phyloP scores from a whole-genome alignment of 2,888 invertebrate species.

The Baronia brevicornis region DNA sequence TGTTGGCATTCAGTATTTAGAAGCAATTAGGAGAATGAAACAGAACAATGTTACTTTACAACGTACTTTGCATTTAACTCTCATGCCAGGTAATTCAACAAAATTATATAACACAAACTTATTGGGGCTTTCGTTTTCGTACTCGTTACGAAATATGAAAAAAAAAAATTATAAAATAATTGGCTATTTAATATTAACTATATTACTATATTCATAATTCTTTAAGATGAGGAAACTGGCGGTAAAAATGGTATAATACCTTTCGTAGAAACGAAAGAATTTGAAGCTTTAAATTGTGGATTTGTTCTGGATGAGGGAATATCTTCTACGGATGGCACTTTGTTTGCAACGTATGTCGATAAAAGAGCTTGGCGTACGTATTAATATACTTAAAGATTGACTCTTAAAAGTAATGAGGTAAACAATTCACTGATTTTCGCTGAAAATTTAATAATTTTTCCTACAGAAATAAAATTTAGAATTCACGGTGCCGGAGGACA shows the following conservation, averaged over 20 bases:
- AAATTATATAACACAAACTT: no score
- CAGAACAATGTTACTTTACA: conserved; percentile 34
- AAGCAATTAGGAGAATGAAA: conserved; percentile 42
- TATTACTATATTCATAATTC: background rate
- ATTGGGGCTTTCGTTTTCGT: no score
- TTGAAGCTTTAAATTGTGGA: conserved; percentile 84
- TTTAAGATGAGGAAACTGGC: conserved; percentile 88
- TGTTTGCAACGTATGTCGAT: conserved; percentile 79
- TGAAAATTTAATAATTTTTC: background rate
- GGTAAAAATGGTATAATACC: conserved; percentile 83
- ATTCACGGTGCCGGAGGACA: conserved; percentile 88
- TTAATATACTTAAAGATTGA: no score
- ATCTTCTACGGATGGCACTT: conserved; percentile 73
- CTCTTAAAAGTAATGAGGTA: no score
- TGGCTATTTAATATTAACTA: no score
- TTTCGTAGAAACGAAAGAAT: conserved; percentile 81
- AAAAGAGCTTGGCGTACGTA: conserved; percentile 87
- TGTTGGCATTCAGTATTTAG: conserved; percentile 51
- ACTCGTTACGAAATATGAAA: no score
- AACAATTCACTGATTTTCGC: no score
- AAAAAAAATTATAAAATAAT: no score
- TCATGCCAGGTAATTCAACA: conserved; percentile 45
- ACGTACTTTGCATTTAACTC: conserved; percentile 47
- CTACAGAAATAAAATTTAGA: conserved; percentile 71
- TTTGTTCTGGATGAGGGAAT: conserved; percentile 91